A percentile compares a stretch with the other conserved stretches of the same genome.
Evolutionary conservation across 1,140 invertebrate species (phyloP).

Genomic region (Lepeophtheirus salmonis): DNA sequence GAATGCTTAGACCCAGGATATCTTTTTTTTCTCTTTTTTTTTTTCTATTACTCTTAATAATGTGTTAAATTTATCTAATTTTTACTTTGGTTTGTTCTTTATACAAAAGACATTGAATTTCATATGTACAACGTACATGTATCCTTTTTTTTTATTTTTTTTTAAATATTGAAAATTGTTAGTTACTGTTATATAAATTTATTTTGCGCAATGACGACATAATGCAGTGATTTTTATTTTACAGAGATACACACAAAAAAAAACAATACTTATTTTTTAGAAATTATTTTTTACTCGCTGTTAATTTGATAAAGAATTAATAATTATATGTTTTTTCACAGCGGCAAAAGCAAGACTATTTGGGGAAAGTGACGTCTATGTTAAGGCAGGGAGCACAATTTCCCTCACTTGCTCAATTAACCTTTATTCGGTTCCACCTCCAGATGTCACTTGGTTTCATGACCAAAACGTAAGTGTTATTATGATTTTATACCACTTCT

Average conservation of each 20-base stretch:
- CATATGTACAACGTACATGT: too few relatives aligned
- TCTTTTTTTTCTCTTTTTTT: too few relatives aligned
- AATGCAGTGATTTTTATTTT: neutral
- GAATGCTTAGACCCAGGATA: too few relatives aligned
- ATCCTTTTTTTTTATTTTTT: too few relatives aligned
- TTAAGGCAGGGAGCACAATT: constrained; percentile 11
- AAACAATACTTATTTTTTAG: neutral
- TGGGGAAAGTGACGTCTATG: constrained; percentile 8
- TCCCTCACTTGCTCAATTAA: constrained; percentile 9
- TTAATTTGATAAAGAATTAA: neutral
- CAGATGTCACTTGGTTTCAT: constrained; percentile 5
- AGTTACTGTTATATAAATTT: neutral
- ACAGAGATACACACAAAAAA: neutral
- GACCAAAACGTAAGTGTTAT: neutral
- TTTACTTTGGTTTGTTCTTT: too few relatives aligned
- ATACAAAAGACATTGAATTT: too few relatives aligned
- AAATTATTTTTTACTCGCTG: neutral
- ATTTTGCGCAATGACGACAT: neutral
- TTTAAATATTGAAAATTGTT: too few relatives aligned
- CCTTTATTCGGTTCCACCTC: constrained; percentile 10
- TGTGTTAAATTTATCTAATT: too few relatives aligned
- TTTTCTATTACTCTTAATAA: too few relatives aligned
- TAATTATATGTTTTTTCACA: constrained; percentile 11
- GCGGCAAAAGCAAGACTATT: constrained; percentile 1
- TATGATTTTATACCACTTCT: neutral